These are phyloP conservation scores for Macropis europaea DNA, from an alignment of 2,888 invertebrate genomes.

Conservation along the genomic window DNA sequence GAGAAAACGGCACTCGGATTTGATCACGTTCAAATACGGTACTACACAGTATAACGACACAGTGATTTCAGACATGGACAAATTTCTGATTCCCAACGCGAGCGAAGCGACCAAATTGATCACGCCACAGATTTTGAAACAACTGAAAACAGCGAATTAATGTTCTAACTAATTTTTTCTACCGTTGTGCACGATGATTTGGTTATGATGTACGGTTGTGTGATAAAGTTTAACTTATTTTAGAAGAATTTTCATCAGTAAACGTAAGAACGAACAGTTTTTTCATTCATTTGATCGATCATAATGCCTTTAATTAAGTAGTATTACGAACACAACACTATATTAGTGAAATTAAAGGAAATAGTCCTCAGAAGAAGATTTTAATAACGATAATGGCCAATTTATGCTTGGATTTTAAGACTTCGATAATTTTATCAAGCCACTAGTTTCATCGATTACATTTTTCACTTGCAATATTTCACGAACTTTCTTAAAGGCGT, in stretches of 20 bases:
- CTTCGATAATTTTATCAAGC: conserved; percentile 16
- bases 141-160: conserved; percentile 79
- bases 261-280: conserved; percentile 7
- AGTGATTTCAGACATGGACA: conserved; percentile 93
- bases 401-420: conserved; percentile 26
- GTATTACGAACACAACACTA: conserved; percentile 25
- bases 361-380: conserved; percentile 15
- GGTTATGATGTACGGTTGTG: conserved; percentile 20
- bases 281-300: conserved; percentile 23
- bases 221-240: conserved; percentile 22
- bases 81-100: conserved; percentile 95
- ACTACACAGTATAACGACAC: conserved; percentile 88
- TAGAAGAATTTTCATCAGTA: conserved; percentile 1
- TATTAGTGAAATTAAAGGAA: conserved; percentile 6
- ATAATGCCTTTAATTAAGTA: conserved; percentile 17
- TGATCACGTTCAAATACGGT: conserved; percentile 98
- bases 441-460: conserved; percentile 15
- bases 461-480: background rate
- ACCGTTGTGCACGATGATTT: conserved; percentile 2
- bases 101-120: conserved; percentile 93
- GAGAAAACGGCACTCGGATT: conserved; percentile 95
- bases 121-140: conserved; percentile 91
- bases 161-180: conserved; percentile 8
- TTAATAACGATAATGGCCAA: conserved; percentile 16
- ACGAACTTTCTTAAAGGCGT: conserved; percentile 3